A percentile compares a stretch with the other conserved stretches of the same genome.
Evolutionary conservation across 2,113 vertebrate genomes (phyloP).

Genomic region (Larimichthys crocea): DNA sequence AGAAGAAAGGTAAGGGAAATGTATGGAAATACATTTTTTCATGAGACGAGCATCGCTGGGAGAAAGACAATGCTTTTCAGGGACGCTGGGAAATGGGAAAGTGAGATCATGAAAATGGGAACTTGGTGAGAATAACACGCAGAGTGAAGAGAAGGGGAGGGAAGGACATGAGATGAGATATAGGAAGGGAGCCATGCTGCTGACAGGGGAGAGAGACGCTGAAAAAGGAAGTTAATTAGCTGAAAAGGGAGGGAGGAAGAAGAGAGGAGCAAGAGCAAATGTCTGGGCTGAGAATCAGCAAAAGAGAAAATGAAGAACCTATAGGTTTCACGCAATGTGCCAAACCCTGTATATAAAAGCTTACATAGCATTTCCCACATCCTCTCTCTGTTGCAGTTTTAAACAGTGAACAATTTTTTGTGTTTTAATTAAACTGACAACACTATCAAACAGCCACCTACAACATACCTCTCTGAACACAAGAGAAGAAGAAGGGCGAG

Average conservation of each 20-base stretch:
- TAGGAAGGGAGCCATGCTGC: slow-evolving; percentile 65
- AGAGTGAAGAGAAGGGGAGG: slow-evolving; percentile 56
- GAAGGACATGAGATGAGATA: slow-evolving; percentile 65
- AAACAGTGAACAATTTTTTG: slow-evolving; percentile 9
- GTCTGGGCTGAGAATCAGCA: slow-evolving; percentile 65
- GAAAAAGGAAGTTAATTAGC: slow-evolving; percentile 81
- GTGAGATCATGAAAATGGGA: slow-evolving; percentile 50
- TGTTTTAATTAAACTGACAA: slow-evolving; percentile 48
- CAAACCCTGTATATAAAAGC: slow-evolving; percentile 12
- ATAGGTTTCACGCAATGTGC: slow-evolving; percentile 14
- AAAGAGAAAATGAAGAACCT: slow-evolving; percentile 57
- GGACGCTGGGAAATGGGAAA: slow-evolving; percentile 10
- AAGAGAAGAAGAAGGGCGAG: background rate
- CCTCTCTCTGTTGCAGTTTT: background rate
- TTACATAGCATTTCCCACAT: slow-evolving; percentile 15
- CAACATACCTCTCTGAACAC: slow-evolving; percentile 21
- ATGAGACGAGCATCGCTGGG: slow-evolving; percentile 22
- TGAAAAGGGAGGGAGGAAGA: slow-evolving; percentile 59
- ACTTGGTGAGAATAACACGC: slow-evolving; percentile 41
- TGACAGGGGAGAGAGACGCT: slow-evolving; percentile 71
- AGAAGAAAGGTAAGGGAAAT: background rate
- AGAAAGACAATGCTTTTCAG: slow-evolving; percentile 27
- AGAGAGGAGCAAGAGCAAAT: slow-evolving; percentile 48
- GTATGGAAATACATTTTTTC: slow-evolving; percentile 26
- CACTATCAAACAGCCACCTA: slow-evolving; percentile 23